phyloP scores from a whole-genome alignment of 1,140 invertebrate species.

The Littorina saxatilis region DNA sequence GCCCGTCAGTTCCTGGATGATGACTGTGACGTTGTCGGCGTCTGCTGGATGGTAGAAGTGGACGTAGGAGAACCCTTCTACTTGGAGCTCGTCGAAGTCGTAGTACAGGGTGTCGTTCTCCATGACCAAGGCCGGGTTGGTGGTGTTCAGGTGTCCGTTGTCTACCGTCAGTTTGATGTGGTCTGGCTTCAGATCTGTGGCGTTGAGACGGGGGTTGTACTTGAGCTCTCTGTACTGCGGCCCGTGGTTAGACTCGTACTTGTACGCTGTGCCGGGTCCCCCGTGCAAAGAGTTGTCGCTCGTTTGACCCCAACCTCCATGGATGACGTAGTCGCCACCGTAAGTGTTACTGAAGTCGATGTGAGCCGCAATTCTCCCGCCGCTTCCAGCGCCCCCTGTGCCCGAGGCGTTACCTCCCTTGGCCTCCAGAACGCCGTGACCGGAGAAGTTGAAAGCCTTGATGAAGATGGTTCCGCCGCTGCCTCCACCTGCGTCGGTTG shows the following conservation, averaged over 20 bases:
- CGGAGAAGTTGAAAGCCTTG: slow-evolving; percentile 62
- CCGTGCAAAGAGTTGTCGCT: slow-evolving; percentile 42
- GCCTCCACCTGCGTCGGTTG: slow-evolving; percentile 56
- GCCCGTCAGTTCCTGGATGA: slow-evolving; percentile 64
- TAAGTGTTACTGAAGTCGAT: slow-evolving; percentile 55
- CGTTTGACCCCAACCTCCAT: slow-evolving; percentile 52
- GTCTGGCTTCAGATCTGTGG: slow-evolving; percentile 60
- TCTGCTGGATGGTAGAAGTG: slow-evolving; percentile 64
- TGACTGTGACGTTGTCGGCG: slow-evolving; percentile 56
- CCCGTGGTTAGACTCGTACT: slow-evolving; percentile 63
- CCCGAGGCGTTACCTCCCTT: slow-evolving; percentile 58
- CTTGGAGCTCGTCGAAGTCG: slow-evolving; percentile 68
- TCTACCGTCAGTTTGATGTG: slow-evolving; percentile 61
- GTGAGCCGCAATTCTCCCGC: slow-evolving; percentile 65
- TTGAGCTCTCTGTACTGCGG: slow-evolving; percentile 67
- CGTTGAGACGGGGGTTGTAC: slow-evolving; percentile 62
- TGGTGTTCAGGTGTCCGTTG: slow-evolving; percentile 55
- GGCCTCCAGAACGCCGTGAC: slow-evolving; percentile 58
- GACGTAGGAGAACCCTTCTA: slow-evolving; percentile 63
- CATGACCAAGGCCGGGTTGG: slow-evolving; percentile 65
- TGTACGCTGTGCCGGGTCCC: slow-evolving; percentile 66
- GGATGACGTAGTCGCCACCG: slow-evolving; percentile 58
- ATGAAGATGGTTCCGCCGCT: slow-evolving; percentile 64
- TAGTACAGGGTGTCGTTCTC: slow-evolving; percentile 61
- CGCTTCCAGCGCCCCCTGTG: slow-evolving; percentile 58